A percentile compares a stretch with the other conserved stretches of the same genome.
Evolutionary conservation across 2,797 vertebrate genomes (phyloP).

Genomic region (Xerus rutilus): DNA sequence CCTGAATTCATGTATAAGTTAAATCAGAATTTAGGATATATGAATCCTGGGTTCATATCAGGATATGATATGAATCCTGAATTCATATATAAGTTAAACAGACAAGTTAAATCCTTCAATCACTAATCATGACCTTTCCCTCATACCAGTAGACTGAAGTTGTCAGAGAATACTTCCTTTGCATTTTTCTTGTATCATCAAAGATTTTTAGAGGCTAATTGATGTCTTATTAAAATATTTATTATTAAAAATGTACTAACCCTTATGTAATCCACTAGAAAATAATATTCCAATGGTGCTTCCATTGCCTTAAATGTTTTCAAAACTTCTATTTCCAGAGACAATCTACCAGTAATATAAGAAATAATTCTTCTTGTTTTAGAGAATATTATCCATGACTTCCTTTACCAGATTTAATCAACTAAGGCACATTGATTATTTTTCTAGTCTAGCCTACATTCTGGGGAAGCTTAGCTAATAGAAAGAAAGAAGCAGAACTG

Average conservation of each 20-base stretch:
- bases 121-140: background rate
- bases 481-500: background rate
- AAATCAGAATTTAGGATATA: too few relatives aligned
- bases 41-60: too few relatives aligned
- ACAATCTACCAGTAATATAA: background rate
- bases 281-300: background rate
- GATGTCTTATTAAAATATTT: background rate
- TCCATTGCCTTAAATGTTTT: background rate
- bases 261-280: background rate
- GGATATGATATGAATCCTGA: background rate
- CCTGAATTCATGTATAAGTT: background rate
- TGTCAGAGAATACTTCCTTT: background rate
- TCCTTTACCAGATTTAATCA: slow-evolving; percentile 1
- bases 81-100: background rate
- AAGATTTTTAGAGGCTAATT: background rate
- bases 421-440: background rate
- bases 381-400: background rate
- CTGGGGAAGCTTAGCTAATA: background rate
- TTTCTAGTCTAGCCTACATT: background rate
- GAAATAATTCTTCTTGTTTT: background rate
- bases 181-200: background rate
- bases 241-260: background rate
- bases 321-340: slow-evolving; percentile 20
- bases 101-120: background rate
- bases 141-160: background rate